phyloP scores from a whole-genome alignment of 2,888 invertebrate species.

The Amphimallon solstitiale region DNA sequence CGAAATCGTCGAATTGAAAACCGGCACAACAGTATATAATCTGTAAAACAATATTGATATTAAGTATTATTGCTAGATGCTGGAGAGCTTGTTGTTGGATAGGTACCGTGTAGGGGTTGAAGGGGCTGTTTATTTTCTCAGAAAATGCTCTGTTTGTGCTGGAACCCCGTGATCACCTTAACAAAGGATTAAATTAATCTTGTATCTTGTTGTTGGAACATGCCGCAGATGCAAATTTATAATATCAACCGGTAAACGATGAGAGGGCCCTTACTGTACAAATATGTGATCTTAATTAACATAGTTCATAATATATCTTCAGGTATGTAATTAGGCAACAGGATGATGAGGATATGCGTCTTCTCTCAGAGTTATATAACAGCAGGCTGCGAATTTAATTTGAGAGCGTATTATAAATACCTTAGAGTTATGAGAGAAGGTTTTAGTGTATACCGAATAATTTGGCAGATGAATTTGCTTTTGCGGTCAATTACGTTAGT shows the following conservation, averaged over 20 bases:
- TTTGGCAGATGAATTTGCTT: slow-evolving; percentile 2
- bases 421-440: slow-evolving; percentile 11
- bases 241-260: slow-evolving; percentile 26
- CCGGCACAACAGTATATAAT: slow-evolving; percentile 34
- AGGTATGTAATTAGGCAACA: slow-evolving; percentile 26
- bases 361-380: background rate
- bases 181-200: slow-evolving; percentile 43
- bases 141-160: slow-evolving; percentile 36
- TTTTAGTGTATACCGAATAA: slow-evolving; percentile 1
- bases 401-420: slow-evolving; percentile 15
- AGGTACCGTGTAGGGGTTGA: slow-evolving; percentile 25
- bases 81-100: slow-evolving; percentile 2
- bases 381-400: slow-evolving; percentile 11
- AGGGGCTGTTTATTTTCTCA: slow-evolving; percentile 39
- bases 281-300: slow-evolving; percentile 37
- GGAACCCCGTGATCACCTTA: slow-evolving; percentile 41
- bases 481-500: slow-evolving; percentile 4
- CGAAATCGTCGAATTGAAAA: background rate
- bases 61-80: slow-evolving; percentile 41
- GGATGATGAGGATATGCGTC: slow-evolving; percentile 4
- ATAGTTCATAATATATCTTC: slow-evolving; percentile 34
- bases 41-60: slow-evolving; percentile 41
- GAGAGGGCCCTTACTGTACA: slow-evolving; percentile 28
- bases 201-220: slow-evolving; percentile 40
- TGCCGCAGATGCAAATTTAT: slow-evolving; percentile 39